Evolutionary conservation across 2,888 invertebrate genomes (phyloP).

Genomic region (Eristalis pertinax): DNA sequence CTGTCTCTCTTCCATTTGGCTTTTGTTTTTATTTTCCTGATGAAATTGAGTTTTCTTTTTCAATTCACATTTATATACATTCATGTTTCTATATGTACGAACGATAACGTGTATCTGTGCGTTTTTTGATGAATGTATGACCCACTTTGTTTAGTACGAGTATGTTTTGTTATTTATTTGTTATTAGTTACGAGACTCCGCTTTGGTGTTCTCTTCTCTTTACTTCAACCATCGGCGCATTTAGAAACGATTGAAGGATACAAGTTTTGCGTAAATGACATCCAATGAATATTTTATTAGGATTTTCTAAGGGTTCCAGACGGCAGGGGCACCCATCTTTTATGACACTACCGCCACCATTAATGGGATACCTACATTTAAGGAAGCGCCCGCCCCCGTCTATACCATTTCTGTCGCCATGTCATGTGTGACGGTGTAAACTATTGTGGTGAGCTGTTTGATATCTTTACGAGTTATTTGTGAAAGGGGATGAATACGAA

Average conservation of each 20-base stretch:
- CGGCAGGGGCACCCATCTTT: slow-evolving; percentile 42
- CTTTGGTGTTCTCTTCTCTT: slow-evolving; percentile 41
- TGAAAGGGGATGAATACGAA: slow-evolving; percentile 42
- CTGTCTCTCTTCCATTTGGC: not conserved
- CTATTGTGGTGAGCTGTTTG: slow-evolving; percentile 36
- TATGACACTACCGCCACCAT: slow-evolving; percentile 2
- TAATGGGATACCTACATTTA: not conserved
- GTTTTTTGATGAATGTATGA: slow-evolving; percentile 26
- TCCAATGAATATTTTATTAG: slow-evolving; percentile 68
- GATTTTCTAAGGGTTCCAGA: slow-evolving; percentile 8
- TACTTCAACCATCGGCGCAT: slow-evolving; percentile 24
- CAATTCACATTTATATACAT: slow-evolving; percentile 15
- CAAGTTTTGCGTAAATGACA: slow-evolving; percentile 45
- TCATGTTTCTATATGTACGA: not conserved
- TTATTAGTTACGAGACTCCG: slow-evolving; percentile 48
- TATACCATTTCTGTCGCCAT: not conserved
- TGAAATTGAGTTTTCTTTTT: slow-evolving; percentile 54
- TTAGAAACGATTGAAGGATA: slow-evolving; percentile 43
- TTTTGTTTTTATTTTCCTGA: slow-evolving; percentile 52
- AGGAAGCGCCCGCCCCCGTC: not conserved
- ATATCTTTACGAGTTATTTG: slow-evolving; percentile 38
- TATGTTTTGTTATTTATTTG: slow-evolving; percentile 41
- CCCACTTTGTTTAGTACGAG: slow-evolving; percentile 37
- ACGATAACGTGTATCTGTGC: not conserved
- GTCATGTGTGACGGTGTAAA: slow-evolving; percentile 34